Evolutionary conservation across 2,888 invertebrate species (phyloP), one percentile per base, ranked within the genome.

Genomic region (Drosophila mulleri): DNA sequence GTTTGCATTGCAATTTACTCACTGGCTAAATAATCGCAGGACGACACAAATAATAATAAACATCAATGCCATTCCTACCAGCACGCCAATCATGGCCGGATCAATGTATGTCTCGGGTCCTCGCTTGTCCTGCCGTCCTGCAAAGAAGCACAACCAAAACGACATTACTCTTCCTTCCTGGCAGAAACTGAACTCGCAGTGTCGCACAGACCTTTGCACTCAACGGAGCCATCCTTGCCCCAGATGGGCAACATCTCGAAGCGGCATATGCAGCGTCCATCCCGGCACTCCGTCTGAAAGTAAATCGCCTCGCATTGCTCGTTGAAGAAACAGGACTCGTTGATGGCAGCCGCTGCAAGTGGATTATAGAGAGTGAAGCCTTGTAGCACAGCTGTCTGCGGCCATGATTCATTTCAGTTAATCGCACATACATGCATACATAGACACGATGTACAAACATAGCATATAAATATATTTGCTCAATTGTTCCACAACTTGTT

Each of bases 1-100:
- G 85, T 88, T 88, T 83, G 84, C 88, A 76, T 77, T 80, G 80
- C 81, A 88, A 84, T 77, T 85, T 91, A 94, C 95, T 94, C 94
- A 98, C 98, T 96, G 97, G 96, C 97, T 97, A 93, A 98, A 98
- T 85, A 98, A 95, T 90, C 97, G 95, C 72, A 98, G 95, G 56
- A 98, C 98, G 84, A 98, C 96, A 93, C 98, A 98, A 91, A 98
- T 97, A 93, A 98, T 97, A 93, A 98, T 95, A 93, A 98, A 98
- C 98, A 98, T 98, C 82, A 98, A 95, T 76, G 96, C 97, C 96
- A 98, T 97, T 65, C 96, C 98, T 74, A 97, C 97, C 82, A 98
- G 94, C 60, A 98, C 96, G 61, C 96, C 96, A 92, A 98, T 97
- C 98, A 97, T 98, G 56, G 97, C 96, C 50, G 97, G 97, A 93